These are phyloP conservation scores for Myzus persicae DNA, from an alignment of 1,140 invertebrate genomes.

Conservation along the genomic window DNA sequence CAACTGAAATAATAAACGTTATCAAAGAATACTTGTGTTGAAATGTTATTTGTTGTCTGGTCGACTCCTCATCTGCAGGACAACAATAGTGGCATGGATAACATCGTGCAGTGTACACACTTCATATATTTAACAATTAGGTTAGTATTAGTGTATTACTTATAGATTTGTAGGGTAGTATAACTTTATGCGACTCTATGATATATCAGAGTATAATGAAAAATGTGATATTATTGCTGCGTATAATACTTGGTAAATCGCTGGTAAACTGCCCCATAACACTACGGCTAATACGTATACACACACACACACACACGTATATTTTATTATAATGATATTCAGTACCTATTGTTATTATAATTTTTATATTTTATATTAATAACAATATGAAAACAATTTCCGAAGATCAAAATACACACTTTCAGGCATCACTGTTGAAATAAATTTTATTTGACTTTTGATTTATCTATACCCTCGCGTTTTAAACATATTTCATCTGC, in stretches of 20 bases:
- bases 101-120: too few relatives aligned
- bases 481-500: slow-evolving; percentile 17
- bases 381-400: neutral
- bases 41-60: too few relatives aligned
- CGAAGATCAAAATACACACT: neutral
- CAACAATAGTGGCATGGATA: too few relatives aligned
- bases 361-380: neutral
- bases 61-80: too few relatives aligned
- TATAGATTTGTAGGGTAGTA: too few relatives aligned
- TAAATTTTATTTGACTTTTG: slow-evolving; percentile 29
- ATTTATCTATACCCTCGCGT: neutral
- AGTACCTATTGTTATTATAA: neutral
- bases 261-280: too few relatives aligned
- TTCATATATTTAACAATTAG: too few relatives aligned
- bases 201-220: neutral
- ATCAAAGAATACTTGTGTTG: too few relatives aligned
- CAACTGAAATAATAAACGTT: too few relatives aligned
- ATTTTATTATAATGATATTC: neutral
- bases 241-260: too few relatives aligned
- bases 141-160: too few relatives aligned
- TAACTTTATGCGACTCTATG: too few relatives aligned
- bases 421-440: neutral
- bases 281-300: neutral
- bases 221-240: neutral
- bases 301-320: neutral